A percentile compares a stretch with the other conserved stretches of the same genome.
Conservation (phyloP, 1,140 invertebrate genomes). For the Tetragonula clypearis region DNA sequence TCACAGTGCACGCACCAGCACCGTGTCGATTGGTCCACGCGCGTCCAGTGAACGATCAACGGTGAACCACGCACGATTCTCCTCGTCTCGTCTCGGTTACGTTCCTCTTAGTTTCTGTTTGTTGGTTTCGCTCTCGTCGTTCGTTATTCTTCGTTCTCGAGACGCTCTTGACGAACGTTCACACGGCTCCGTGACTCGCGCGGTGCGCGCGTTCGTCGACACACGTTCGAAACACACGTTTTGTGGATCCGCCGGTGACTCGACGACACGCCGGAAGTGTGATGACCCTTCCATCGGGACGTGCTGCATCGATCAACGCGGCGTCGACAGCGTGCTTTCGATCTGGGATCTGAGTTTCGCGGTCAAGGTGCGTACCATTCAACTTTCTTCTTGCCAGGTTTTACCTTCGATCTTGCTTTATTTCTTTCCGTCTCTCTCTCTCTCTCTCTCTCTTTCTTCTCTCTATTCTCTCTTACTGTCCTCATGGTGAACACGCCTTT, state of each 20-base stretch:
- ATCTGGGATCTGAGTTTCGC: conserved; percentile 43
- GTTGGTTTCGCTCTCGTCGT: background rate
- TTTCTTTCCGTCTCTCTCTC: background rate
- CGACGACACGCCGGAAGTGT: conserved; percentile 44
- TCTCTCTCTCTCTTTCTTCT: background rate
- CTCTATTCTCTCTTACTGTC: background rate
- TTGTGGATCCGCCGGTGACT: conserved; percentile 13
- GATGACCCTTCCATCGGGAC: conserved; percentile 33
- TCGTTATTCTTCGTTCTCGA: background rate
- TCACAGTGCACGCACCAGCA: conserved; percentile 42
- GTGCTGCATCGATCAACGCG: conserved; percentile 28
- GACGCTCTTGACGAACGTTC: too few relatives aligned
- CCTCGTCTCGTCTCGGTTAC: background rate
- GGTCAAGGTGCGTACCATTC: conserved; percentile 43
- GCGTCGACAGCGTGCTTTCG: conserved; percentile 19
- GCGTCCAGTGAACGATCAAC: conserved; percentile 22
- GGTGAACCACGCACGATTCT: background rate
- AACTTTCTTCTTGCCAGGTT: background rate
- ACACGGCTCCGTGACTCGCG: background rate
- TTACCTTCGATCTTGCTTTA: background rate
- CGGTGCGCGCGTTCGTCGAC: conserved; percentile 3
- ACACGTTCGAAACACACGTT: background rate
- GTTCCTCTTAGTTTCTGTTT: background rate
- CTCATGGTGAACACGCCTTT: background rate
- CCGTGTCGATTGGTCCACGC: conserved; percentile 25